Conservation (phyloP, 2,113 vertebrate species). For the Semicossyphus pulcher region DNA sequence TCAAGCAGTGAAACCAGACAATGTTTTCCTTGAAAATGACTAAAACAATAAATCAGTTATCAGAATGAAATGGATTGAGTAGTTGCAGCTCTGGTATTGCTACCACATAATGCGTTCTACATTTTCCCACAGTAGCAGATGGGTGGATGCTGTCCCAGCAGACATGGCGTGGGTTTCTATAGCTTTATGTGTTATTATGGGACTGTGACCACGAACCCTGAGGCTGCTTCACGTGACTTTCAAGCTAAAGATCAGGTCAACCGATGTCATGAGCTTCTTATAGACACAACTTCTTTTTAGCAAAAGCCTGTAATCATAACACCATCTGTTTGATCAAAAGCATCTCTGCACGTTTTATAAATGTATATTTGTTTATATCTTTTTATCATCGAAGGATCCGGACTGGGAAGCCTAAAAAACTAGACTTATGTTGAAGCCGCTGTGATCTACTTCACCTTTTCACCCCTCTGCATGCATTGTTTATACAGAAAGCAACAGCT, state of each 20-base stretch:
- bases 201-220: conserved; percentile 8
- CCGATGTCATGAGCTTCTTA: neutral
- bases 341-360: neutral
- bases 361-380: too few relatives aligned
- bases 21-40: too few relatives aligned
- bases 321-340: neutral
- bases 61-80: too few relatives aligned
- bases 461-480: neutral
- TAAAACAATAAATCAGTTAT: too few relatives aligned
- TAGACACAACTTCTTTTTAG: neutral
- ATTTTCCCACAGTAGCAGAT: neutral
- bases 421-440: neutral
- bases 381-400: neutral
- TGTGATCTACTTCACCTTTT: conserved; percentile 11
- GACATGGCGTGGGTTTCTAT: conserved; percentile 4
- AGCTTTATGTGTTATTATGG: conserved; percentile 28
- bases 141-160: neutral
- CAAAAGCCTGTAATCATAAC: neutral
- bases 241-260: conserved; percentile 1
- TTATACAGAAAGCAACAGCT: conserved; percentile 15
- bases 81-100: too few relatives aligned
- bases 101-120: neutral
- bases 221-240: conserved; percentile 28
- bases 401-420: neutral
- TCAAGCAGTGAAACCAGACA: too few relatives aligned